Conservation (phyloP, 1,140 invertebrate species). For the Drosophila parabipectinata region DNA sequence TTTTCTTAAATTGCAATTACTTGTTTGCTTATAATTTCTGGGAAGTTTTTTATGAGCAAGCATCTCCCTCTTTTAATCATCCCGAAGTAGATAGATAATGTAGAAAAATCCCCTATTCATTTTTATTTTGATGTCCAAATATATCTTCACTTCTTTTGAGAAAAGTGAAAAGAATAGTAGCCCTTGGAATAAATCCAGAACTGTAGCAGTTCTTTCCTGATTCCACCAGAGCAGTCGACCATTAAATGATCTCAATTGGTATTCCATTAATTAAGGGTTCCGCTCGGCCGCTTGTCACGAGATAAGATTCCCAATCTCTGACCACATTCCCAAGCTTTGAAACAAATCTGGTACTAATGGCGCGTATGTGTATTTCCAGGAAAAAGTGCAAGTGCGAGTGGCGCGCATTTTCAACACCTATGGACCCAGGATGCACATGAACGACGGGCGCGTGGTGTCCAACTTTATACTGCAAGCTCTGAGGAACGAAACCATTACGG, state of each 20-base stretch:
- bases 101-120: background rate
- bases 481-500: slow-evolving; percentile 97
- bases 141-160: too few species aligned
- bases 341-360: slow-evolving; percentile 11
- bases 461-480: slow-evolving; percentile 99
- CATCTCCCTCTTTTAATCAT: too few species aligned
- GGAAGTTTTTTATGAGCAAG: too few species aligned
- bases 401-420: slow-evolving; percentile 99
- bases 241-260: slow-evolving; percentile 46
- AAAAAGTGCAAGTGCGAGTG: slow-evolving; percentile 96
- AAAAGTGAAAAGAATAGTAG: background rate
- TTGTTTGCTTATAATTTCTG: too few species aligned
- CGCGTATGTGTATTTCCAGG: slow-evolving; percentile 77
- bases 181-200: slow-evolving; percentile 10
- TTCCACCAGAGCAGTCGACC: slow-evolving; percentile 43
- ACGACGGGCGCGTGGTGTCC: slow-evolving; percentile 99
- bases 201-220: slow-evolving; percentile 37
- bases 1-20: background rate
- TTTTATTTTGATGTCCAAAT: too few species aligned
- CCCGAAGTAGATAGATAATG: too few species aligned
- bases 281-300: slow-evolving; percentile 26
- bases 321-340: slow-evolving; percentile 7
- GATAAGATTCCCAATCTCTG: slow-evolving; percentile 31
- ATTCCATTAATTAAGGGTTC: slow-evolving; percentile 36
- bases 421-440: slow-evolving; percentile 99